A percentile compares a stretch with the other conserved stretches of the same genome.
Conservation (phyloP, 2,113 vertebrate genomes). For the Philantomba maxwellii region DNA sequence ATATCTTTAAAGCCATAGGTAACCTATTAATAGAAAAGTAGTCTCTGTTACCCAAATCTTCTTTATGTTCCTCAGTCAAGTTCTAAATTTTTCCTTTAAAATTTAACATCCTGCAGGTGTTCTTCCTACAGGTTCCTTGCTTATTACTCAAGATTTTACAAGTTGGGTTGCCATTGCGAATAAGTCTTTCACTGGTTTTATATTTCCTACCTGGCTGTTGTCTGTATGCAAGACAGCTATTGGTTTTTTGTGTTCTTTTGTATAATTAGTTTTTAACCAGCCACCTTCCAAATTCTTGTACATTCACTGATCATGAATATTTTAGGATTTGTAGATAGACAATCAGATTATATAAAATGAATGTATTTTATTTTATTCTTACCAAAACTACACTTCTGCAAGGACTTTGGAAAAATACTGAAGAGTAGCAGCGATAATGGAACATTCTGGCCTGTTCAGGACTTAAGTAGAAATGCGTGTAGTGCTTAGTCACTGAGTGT, state of each 20-base stretch:
- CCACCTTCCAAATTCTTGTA: background rate
- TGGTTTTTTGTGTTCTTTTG: background rate
- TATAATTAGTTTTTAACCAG: background rate
- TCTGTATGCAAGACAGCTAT: background rate
- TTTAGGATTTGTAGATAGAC: background rate
- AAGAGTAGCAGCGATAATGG: background rate
- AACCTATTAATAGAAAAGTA: background rate
- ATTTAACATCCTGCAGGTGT: too few species aligned
- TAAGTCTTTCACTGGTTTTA: background rate
- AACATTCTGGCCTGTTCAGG: too few species aligned
- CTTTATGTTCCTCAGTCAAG: background rate
- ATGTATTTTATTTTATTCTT: background rate
- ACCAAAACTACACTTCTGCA: too few species aligned
- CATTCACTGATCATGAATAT: background rate
- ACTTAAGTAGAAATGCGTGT: too few species aligned
- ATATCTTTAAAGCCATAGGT: background rate
- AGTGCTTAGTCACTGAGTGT: accelerated
- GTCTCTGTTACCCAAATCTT: background rate
- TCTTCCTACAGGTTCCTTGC: background rate
- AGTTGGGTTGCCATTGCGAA: background rate
- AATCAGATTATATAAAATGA: background rate
- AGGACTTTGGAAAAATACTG: background rate
- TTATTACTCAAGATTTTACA: background rate
- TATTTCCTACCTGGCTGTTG: background rate
- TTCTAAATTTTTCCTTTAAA: too few species aligned